These are phyloP conservation scores for Echiichthys vipera DNA, from an alignment of 2,797 vertebrate species.

Conservation along the genomic window DNA sequence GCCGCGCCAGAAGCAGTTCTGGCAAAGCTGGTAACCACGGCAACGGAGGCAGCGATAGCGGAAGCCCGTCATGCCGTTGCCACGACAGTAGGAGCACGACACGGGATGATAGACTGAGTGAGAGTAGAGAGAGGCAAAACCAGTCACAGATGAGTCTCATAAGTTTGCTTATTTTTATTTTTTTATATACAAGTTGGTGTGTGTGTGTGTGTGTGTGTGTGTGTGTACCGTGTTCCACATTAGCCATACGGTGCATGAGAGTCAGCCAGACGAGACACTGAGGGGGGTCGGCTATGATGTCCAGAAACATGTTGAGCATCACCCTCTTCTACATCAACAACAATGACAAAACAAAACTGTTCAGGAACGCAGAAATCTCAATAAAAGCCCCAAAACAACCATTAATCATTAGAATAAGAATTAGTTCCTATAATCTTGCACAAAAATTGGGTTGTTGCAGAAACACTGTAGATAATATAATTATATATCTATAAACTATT, in stretches of 20 bases:
- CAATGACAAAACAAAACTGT: slow-evolving; percentile 7
- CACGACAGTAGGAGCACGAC: slow-evolving; percentile 92
- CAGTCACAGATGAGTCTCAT: background rate
- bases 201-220: slow-evolving; percentile 6
- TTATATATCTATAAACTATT: background rate
- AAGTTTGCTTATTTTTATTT: background rate
- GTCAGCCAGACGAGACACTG: slow-evolving; percentile 97
- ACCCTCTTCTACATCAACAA: slow-evolving; percentile 89
- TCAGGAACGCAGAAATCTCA: slow-evolving; percentile 2
- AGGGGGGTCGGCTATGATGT: slow-evolving; percentile 90
- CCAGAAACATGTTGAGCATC: slow-evolving; percentile 94
- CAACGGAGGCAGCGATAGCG: slow-evolving; percentile 97
- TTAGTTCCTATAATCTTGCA: background rate
- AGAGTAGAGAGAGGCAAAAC: background rate
- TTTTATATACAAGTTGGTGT: background rate
- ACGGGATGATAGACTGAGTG: slow-evolving; percentile 92
- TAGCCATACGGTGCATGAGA: slow-evolving; percentile 94
- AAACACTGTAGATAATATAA: background rate
- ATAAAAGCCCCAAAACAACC: background rate
- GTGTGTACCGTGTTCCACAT: slow-evolving; percentile 91
- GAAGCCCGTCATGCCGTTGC: slow-evolving; percentile 94
- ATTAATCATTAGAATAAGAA: background rate
- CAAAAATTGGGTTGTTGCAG: background rate
- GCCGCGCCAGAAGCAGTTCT: slow-evolving; percentile 95
- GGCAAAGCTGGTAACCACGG: slow-evolving; percentile 97